phyloP scores from a whole-genome alignment of 2,888 invertebrate genomes.

The Acanthosepion esculentum region DNA sequence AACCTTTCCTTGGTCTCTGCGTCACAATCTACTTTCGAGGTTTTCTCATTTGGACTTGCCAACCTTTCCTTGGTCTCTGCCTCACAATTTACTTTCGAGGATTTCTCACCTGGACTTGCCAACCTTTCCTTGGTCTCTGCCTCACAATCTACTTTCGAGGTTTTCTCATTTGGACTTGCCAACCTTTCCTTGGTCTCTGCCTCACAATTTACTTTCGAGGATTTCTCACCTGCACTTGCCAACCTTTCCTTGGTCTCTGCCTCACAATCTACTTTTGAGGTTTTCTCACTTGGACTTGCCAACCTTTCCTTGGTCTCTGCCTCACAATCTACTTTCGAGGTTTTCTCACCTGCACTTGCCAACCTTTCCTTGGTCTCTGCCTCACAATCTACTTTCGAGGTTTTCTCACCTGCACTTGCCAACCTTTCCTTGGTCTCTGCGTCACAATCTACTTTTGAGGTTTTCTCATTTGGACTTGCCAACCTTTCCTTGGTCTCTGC shows the following conservation, averaged over 20 bases:
- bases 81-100: background rate
- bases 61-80: slow-evolving; percentile 13
- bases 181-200: background rate
- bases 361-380: background rate
- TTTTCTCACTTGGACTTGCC: too few species aligned
- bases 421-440: background rate
- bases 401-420: too few species aligned
- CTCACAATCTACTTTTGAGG: background rate
- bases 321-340: background rate
- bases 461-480: too few species aligned
- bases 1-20: background rate
- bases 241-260: background rate
- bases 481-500: background rate
- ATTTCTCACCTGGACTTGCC: background rate
- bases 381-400: background rate
- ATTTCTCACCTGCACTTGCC: background rate
- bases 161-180: background rate
- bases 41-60: background rate
- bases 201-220: background rate
- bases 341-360: background rate
- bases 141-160: background rate
- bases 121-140: background rate
- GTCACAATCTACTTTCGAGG: background rate
- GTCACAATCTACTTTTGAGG: background rate
- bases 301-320: background rate